These are phyloP conservation scores for Drosophila pruinosa DNA, from an alignment of 1,140 invertebrate genomes.

Conservation along the genomic window DNA sequence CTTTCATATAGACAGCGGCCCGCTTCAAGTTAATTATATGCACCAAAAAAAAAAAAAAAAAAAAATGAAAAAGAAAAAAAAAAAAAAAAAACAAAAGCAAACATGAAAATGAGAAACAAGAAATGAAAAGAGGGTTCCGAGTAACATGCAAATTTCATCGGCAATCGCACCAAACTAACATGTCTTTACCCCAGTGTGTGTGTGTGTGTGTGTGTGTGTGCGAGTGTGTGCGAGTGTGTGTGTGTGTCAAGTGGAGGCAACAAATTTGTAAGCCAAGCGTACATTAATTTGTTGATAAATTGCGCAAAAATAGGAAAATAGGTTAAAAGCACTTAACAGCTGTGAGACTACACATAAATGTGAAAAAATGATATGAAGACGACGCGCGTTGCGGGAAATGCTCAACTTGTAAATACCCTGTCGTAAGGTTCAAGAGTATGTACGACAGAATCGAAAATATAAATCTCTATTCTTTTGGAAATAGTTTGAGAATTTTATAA, in stretches of 20 bases:
- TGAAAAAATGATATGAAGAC: not conserved
- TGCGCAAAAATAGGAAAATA: constrained; percentile 72
- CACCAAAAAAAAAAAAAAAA: constrained; percentile 41
- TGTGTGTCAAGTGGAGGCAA: constrained; percentile 36
- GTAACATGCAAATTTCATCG: constrained; percentile 66
- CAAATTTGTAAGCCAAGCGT: constrained; percentile 53
- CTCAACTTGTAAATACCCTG: constrained; percentile 3
- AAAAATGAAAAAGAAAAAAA: not conserved
- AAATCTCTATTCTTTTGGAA: not conserved
- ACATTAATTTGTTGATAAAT: constrained; percentile 79
- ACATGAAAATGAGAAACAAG: constrained; percentile 29
- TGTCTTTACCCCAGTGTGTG: not conserved
- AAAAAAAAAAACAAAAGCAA: constrained; percentile 11
- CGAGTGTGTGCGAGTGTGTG: constrained; percentile 6
- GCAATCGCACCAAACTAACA: constrained; percentile 30
- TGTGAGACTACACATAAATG: constrained; percentile 23
- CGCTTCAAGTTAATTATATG: constrained; percentile 75
- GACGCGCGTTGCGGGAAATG: not conserved
- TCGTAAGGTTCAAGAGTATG: no score
- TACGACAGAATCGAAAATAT: no score
- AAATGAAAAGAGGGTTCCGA: constrained; percentile 22
- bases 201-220: not conserved
- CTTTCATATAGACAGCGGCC: constrained; percentile 51
- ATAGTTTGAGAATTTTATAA: no score
- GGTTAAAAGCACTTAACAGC: constrained; percentile 69